A percentile compares a stretch with the other conserved stretches of the same genome.
Evolutionary conservation across 2,888 invertebrate genomes (phyloP).

Genomic region (Pseudococcus longispinus): DNA sequence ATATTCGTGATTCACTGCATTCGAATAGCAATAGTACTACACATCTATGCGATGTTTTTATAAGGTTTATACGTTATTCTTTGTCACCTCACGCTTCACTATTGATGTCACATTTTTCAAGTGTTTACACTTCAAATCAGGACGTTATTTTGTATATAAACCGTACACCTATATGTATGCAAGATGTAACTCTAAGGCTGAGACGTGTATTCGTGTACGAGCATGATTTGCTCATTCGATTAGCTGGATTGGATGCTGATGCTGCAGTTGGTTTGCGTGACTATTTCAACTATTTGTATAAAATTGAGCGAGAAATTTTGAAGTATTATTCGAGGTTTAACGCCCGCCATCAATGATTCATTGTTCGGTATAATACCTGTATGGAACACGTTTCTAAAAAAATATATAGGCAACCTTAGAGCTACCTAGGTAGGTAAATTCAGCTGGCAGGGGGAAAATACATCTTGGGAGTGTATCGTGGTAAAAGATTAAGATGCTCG

Average conservation of each 20-base stretch:
- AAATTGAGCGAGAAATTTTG: constrained; percentile 1
- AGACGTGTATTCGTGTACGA: background rate
- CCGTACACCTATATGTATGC: background rate
- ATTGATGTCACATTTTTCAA: constrained; percentile 34
- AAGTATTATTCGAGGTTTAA: background rate
- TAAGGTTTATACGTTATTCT: constrained; percentile 15
- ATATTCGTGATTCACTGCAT: background rate
- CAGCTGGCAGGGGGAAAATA: background rate
- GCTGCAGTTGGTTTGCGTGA: background rate
- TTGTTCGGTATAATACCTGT: background rate
- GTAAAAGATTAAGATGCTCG: background rate
- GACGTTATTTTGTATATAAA: background rate
- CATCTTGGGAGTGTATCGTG: background rate
- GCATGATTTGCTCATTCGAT: constrained; percentile 8
- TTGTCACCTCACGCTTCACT: constrained; percentile 18
- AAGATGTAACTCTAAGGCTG: background rate
- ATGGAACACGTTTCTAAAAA: background rate
- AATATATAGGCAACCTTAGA: background rate
- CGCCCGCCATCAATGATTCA: background rate
- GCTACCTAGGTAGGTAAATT: background rate
- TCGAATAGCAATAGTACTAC: background rate
- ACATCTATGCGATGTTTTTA: background rate
- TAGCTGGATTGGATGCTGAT: background rate
- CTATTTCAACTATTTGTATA: constrained; percentile 6
- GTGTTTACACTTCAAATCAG: constrained; percentile 23